Conservation (phyloP, 2,888 invertebrate genomes). For the Podabrus alpinus region DNA sequence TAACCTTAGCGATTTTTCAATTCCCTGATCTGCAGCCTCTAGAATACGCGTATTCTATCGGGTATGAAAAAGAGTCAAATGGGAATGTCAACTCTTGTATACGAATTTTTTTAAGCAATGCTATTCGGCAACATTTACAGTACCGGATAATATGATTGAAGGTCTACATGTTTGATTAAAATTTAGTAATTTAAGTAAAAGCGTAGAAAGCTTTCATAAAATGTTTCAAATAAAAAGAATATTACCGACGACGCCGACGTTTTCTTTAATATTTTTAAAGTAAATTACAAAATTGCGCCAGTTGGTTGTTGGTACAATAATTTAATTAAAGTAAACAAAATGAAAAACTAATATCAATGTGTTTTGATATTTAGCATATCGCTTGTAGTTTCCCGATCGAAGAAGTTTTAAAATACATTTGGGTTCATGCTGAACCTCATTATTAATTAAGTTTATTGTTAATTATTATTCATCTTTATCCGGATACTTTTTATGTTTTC, state of each 20-base stretch:
- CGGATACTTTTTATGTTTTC: too few relatives aligned
- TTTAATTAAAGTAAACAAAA: background rate
- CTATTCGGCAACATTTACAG: slow-evolving; percentile 9
- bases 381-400: background rate
- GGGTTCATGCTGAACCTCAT: too few relatives aligned
- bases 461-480: too few relatives aligned
- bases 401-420: background rate
- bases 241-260: background rate
- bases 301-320: background rate
- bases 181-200: background rate
- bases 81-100: slow-evolving; percentile 33
- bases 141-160: slow-evolving; percentile 7
- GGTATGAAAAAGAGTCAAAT: slow-evolving; percentile 35
- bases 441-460: too few relatives aligned
- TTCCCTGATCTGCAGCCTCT: slow-evolving; percentile 25
- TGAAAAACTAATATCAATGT: background rate
- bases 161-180: background rate
- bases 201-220: background rate
- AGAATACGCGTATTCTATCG: slow-evolving; percentile 29
- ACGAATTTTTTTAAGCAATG: slow-evolving; percentile 24
- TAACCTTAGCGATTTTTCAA: slow-evolving; percentile 34
- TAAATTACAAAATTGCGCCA: background rate
- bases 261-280: background rate
- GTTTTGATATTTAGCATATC: too few relatives aligned
- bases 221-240: background rate